Conservation (phyloP, 1,140 invertebrate species). For the Calycopis cecrops region DNA sequence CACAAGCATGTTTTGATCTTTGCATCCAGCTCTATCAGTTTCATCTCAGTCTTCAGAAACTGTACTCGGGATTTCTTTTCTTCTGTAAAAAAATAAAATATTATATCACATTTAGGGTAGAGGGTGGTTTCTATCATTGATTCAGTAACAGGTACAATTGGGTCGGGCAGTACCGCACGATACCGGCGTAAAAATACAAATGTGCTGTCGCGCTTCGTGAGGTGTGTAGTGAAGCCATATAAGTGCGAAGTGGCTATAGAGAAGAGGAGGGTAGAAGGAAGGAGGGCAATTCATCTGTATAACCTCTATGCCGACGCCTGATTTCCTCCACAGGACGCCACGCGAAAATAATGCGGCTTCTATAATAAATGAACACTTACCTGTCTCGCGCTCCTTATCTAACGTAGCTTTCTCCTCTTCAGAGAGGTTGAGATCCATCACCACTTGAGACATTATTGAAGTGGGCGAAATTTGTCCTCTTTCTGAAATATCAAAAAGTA, state of each 20-base stretch:
- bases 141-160: too few relatives aligned
- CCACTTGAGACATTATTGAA: conserved; percentile 75
- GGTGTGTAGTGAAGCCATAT: too few relatives aligned
- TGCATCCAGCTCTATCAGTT: conserved; percentile 83
- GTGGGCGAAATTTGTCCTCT: conserved; percentile 77
- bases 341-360: too few relatives aligned
- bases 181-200: too few relatives aligned
- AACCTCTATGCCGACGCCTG: too few relatives aligned
- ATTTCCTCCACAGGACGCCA: too few relatives aligned
- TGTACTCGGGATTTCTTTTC: conserved; percentile 73
- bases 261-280: too few relatives aligned
- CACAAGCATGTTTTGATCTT: conserved; percentile 83
- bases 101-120: background rate
- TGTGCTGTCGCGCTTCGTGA: too few relatives aligned
- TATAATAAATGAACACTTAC: conserved; percentile 32
- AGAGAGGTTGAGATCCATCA: conserved; percentile 74
- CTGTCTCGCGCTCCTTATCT: conserved; percentile 64
- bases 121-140: too few relatives aligned
- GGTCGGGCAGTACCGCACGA: too few relatives aligned
- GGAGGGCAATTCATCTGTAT: too few relatives aligned
- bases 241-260: too few relatives aligned
- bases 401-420: conserved; percentile 68
- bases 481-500: conserved; percentile 54
- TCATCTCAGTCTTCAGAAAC: conserved; percentile 81
- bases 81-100: conserved; percentile 47